Evolutionary conservation across 1,140 invertebrate genomes (phyloP).

Genomic region (Megalopta genalis): DNA sequence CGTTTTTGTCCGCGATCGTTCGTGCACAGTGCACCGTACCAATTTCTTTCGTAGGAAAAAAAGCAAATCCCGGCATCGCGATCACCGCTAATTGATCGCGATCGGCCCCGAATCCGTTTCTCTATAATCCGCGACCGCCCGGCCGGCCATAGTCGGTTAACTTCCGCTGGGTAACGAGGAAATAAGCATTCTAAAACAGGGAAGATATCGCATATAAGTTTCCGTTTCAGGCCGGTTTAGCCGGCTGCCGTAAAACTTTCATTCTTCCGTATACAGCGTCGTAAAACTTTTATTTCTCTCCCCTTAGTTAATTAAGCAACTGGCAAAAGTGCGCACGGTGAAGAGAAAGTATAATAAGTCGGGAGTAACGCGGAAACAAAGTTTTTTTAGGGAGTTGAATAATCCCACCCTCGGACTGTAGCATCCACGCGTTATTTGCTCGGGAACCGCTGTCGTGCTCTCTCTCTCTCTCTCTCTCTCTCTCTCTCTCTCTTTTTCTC

Average conservation of each 20-base stretch:
- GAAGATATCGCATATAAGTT: not conserved
- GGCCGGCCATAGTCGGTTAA: not conserved
- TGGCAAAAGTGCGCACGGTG: not conserved
- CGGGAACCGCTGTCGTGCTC: no score
- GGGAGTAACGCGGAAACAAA: not conserved
- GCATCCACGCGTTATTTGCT: not conserved
- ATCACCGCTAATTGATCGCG: no score
- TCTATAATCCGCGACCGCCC: not conserved
- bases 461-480: no score
- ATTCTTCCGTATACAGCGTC: not conserved
- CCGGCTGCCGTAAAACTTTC: not conserved
- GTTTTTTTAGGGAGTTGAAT: not conserved
- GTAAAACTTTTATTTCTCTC: not conserved
- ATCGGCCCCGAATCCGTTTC: no score
- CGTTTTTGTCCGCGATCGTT: no score
- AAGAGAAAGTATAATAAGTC: not conserved
- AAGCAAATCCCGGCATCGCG: no score
- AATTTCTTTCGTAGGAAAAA: no score
- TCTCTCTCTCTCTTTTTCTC: no score
- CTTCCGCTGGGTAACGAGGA: not conserved
- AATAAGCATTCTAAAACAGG: not conserved
- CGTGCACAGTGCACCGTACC: no score
- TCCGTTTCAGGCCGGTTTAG: not conserved
- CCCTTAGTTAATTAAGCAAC: slow-evolving; percentile 2
- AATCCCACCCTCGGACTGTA: not conserved